These are phyloP conservation scores for Chionomys nivalis DNA, from an alignment of 2,113 vertebrate species.

Conservation along the genomic window DNA sequence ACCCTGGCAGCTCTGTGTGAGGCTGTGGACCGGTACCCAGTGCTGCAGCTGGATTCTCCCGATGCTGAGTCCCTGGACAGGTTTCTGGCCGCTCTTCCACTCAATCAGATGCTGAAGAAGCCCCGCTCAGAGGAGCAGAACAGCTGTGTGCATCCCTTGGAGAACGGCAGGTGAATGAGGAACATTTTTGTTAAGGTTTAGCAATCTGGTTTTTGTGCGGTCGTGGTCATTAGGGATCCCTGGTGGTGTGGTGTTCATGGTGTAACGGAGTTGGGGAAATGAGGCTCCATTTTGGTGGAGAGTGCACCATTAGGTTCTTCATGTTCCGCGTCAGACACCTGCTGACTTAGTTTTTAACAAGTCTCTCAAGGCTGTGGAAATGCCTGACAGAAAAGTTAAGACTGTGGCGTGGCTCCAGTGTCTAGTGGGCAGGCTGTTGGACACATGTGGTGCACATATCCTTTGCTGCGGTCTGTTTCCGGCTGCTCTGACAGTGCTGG, in stretches of 20 bases:
- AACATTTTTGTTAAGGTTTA: background rate
- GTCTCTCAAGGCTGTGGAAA: background rate
- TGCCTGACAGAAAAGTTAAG: background rate
- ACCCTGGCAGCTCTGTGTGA: constrained; percentile 88
- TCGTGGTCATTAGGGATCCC: too few relatives aligned
- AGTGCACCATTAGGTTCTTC: rapidly evolving
- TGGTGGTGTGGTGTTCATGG: rapidly evolving
- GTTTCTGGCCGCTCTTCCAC: constrained; percentile 79
- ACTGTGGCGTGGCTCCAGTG: background rate
- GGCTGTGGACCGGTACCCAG: constrained; percentile 77
- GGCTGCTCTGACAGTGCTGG: background rate
- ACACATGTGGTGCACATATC: background rate
- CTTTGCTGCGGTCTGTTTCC: background rate
- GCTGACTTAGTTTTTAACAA: background rate
- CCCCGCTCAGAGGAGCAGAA: constrained; percentile 82
- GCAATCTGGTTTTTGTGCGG: background rate
- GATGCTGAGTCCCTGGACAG: constrained; percentile 80
- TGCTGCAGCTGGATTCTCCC: constrained; percentile 77
- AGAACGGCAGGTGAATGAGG: background rate
- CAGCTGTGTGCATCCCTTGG: constrained; percentile 75
- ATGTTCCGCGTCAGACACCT: background rate
- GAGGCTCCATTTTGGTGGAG: background rate
- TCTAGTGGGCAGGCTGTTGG: background rate
- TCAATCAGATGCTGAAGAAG: constrained; percentile 89
- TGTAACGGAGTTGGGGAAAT: background rate